Evolutionary conservation across 1,140 invertebrate species (phyloP).

Genomic region (Saxidomus purpurata): DNA sequence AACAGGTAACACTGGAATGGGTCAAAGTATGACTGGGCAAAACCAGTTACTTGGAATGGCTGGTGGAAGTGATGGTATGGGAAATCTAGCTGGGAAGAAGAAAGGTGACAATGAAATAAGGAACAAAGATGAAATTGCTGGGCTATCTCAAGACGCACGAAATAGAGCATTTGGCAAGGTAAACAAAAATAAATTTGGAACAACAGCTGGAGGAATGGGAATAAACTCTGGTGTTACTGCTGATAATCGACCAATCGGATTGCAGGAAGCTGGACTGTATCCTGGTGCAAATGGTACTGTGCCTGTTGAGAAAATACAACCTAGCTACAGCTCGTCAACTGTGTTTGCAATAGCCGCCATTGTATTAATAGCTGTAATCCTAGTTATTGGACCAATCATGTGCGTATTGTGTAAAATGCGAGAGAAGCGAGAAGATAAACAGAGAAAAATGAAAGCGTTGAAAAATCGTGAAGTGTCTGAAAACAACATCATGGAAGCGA

Average conservation of each 20-base stretch:
- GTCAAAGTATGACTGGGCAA: not conserved
- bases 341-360: slow-evolving; percentile 79
- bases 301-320: not conserved
- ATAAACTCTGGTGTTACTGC: not conserved
- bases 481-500: slow-evolving; percentile 78
- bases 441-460: slow-evolving; percentile 57
- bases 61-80: not conserved
- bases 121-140: slow-evolving; percentile 34
- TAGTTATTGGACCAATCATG: slow-evolving; percentile 80
- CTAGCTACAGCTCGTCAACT: slow-evolving; percentile 31
- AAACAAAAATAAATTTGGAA: slow-evolving; percentile 1
- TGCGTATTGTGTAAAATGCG: slow-evolving; percentile 80
- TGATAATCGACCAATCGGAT: slow-evolving; percentile 28
- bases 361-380: slow-evolving; percentile 72
- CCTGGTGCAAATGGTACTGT: slow-evolving; percentile 30
- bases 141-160: slow-evolving; percentile 47
- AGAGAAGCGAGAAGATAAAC: slow-evolving; percentile 68
- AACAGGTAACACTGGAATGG: too few species aligned
- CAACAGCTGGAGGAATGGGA: not conserved
- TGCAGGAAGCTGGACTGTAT: slow-evolving; percentile 50
- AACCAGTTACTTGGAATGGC: not conserved
- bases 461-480: slow-evolving; percentile 61
- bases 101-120: slow-evolving; percentile 16
- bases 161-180: slow-evolving; percentile 38
- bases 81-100: not conserved